Conservation (phyloP, 64 coral and sea anemone species). For the Montipora foliosa region DNA sequence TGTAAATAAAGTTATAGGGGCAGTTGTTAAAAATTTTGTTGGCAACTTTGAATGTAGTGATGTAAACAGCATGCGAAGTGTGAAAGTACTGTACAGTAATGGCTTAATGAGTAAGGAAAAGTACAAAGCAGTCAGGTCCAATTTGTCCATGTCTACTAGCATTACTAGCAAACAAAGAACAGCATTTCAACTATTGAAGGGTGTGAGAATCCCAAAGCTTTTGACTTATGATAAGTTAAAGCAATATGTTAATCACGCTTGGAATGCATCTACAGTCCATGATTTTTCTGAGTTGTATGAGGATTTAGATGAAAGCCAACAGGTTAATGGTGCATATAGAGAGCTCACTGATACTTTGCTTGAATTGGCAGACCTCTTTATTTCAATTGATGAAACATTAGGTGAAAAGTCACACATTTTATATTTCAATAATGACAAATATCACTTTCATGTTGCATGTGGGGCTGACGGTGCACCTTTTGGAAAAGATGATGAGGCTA, state of each 20-base stretch:
- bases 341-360: constrained; percentile 58
- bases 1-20: no score
- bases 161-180: no score
- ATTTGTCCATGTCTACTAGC: no score
- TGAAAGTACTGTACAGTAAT: no score
- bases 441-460: no score
- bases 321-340: constrained; percentile 60
- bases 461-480: no score
- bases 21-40: no score
- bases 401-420: constrained; percentile 57
- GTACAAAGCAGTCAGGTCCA: no score
- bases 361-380: constrained; percentile 58
- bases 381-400: constrained; percentile 55
- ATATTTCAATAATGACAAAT: not conserved
- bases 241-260: constrained; percentile 38
- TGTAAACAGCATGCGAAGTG: no score
- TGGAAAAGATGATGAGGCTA: constrained; percentile 4
- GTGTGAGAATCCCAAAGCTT: constrained; percentile 56
- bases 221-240: constrained; percentile 53
- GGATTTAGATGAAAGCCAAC: constrained; percentile 56
- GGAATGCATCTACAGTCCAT: constrained; percentile 47
- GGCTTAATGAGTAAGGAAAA: no score
- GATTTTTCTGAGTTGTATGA: constrained; percentile 51
- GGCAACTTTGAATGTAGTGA: no score
- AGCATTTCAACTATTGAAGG: constrained; percentile 44